A percentile compares a stretch with the other conserved stretches of the same genome.
phyloP scores from a whole-genome alignment of 2,113 vertebrate species.

The Pitta sordida region DNA sequence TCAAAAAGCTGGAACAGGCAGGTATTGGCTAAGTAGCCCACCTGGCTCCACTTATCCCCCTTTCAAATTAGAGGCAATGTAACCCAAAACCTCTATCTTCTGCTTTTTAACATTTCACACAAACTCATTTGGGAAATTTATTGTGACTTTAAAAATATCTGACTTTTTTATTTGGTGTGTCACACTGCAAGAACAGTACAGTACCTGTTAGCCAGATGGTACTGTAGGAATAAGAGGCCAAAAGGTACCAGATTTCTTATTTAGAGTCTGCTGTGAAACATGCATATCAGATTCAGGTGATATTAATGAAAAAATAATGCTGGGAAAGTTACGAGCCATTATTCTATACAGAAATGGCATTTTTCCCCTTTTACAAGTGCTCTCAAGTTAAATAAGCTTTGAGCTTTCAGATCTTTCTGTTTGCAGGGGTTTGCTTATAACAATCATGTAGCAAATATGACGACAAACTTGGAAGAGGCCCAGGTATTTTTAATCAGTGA shows the following conservation, averaged over 20 bases:
- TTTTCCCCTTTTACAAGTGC: conserved; percentile 68
- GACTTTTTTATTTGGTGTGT: conserved; percentile 74
- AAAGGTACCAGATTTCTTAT: conserved; percentile 72
- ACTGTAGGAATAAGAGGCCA: conserved; percentile 60
- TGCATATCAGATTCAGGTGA: conserved; percentile 69
- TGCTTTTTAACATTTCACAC: conserved; percentile 76
- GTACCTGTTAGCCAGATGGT: conserved; percentile 80
- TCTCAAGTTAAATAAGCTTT: conserved; percentile 72
- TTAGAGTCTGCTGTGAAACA: conserved; percentile 65
- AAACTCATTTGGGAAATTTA: conserved; percentile 76
- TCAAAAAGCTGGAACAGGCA: conserved; percentile 59
- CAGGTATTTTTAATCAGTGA: conserved; percentile 74
- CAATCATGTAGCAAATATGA: conserved; percentile 64
- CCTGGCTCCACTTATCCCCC: conserved; percentile 74
- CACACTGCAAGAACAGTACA: conserved; percentile 66
- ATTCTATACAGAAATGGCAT: conserved; percentile 71
- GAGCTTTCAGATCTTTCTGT: conserved; percentile 69
- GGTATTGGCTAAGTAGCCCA: conserved; percentile 60
- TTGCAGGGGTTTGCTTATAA: conserved; percentile 61
- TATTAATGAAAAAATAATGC: conserved; percentile 69
- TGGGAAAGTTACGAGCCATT: conserved; percentile 73
- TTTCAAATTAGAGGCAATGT: conserved; percentile 71
- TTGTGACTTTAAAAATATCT: conserved; percentile 72
- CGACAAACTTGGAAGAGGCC: conserved; percentile 64
- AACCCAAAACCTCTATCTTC: conserved; percentile 77